A percentile compares a stretch with the other conserved stretches of the same genome.
Evolutionary conservation across 2,888 invertebrate species (phyloP).

Genomic region (Catonia carolina): DNA sequence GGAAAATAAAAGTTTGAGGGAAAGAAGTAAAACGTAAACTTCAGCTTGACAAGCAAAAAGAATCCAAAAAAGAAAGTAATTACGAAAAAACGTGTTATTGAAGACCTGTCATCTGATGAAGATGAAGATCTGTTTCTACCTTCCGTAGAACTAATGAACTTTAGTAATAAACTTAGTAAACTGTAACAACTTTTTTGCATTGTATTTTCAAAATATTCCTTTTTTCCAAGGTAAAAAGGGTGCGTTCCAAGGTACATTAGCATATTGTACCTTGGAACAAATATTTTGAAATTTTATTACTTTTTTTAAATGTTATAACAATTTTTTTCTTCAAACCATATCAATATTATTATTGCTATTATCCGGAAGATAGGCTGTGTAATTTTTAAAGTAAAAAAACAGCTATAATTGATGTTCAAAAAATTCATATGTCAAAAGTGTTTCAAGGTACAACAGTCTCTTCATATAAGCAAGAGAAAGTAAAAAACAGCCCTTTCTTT

Average conservation of each 20-base stretch:
- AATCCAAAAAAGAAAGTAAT: slow-evolving; percentile 1
- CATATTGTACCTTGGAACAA: background rate
- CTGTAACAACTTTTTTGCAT: background rate
- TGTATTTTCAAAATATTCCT: background rate
- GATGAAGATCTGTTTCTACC: background rate
- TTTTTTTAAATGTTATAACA: background rate
- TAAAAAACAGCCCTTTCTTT: too few species aligned
- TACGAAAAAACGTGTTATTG: slow-evolving; percentile 2
- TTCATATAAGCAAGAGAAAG: too few species aligned
- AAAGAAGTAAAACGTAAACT: slow-evolving; percentile 6
- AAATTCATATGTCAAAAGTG: background rate
- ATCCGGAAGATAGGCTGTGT: background rate
- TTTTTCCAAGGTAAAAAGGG: background rate
- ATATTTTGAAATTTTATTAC: too few species aligned
- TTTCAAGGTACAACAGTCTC: background rate
- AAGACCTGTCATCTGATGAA: background rate
- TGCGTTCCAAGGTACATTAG: background rate
- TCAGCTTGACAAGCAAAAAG: background rate
- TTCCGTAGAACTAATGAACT: background rate
- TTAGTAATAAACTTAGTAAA: background rate
- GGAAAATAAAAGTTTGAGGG: background rate
- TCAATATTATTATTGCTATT: background rate
- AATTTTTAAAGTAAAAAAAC: background rate
- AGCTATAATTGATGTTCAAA: background rate
- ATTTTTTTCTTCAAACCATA: background rate